These are phyloP conservation scores for Corella eumyota DNA, from an alignment of 23 tunicate genomes.

Conservation along the genomic window DNA sequence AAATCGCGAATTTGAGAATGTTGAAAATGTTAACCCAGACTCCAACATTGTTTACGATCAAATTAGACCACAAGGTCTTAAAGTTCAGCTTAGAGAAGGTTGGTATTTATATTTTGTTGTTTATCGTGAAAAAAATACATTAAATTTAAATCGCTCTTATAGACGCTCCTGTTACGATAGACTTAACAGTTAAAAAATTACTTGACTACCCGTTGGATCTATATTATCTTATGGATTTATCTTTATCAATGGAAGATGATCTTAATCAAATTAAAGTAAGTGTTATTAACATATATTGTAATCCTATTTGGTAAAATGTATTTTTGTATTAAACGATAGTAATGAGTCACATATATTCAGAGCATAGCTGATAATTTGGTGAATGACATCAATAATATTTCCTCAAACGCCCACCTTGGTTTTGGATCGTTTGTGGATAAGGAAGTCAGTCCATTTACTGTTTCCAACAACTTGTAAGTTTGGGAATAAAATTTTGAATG, in stretches of 20 bases:
- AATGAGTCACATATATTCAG: background rate
- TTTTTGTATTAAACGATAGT: background rate
- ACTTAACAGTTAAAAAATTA: conserved; percentile 43
- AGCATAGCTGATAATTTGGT: background rate
- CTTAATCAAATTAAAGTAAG: conserved; percentile 45
- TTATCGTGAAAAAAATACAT: no score
- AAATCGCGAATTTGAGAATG: no score
- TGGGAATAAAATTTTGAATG: no score
- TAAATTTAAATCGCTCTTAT: no score
- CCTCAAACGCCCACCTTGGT: conserved; percentile 38
- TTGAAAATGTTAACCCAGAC: no score
- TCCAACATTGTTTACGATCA: no score
- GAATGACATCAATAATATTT: background rate
- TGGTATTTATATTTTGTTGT: no score
- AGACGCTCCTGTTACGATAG: no score
- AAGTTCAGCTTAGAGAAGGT: no score
- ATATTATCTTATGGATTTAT: conserved; percentile 80
- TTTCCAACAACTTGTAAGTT: conserved; percentile 9
- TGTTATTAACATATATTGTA: background rate
- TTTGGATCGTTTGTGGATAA: conserved; percentile 92
- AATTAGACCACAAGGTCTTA: no score
- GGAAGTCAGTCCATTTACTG: conserved; percentile 57
- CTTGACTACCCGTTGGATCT: conserved; percentile 85
- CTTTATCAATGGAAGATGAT: conserved; percentile 82
- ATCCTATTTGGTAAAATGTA: background rate